Base-by-base conservation (phyloP, 2,113 vertebrate genomes). In the Oreotrochilus melanogaster region DNA sequence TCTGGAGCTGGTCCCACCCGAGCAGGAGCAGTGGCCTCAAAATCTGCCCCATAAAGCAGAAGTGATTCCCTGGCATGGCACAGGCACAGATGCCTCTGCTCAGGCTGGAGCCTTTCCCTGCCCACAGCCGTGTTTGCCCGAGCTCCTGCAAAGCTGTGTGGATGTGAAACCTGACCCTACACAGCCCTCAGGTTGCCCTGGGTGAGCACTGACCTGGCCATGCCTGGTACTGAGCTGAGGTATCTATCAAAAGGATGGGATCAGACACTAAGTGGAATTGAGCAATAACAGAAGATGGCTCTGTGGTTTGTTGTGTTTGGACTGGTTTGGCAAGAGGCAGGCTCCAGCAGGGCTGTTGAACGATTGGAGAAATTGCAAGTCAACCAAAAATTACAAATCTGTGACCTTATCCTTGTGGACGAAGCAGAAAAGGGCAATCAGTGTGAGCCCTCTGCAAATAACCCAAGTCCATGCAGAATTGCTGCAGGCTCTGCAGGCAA, bases 31-130 rank as follows among this genome's bases (percentile, higher is more conserved):
- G 25, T 11, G 37, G 37, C 19, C 33, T 42, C 30, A 18, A 21
- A 57, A 1, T 1, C 22, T 61, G 33, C 31, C 45, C 51, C 1
- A 0, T 54, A 30, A 6, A 45, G 66, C 0, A 0, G 23, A 10
- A 60, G 30, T 0, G 5, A 30, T 42, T 17, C 4, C 51, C 37
- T 1, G 0, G 11, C 21, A 30, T 37, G 2, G 0, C 9, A 5
- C 3, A 5, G 43, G 18, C 48, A 39, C 0, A 1, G 33, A 23
- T 23, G 14, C 0, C 0, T 6, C 18, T 30, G 22, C 54, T 35
- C 25, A 0, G 1, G n/a, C 25, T n/a, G 37, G 5, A 58, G 16
- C 1, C 0, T 54, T 57, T 15, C 27, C 48, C 13, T 4, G 4
- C 13, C 3, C 9, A 16, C 39, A 53, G 39, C 18, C 27, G 18